phyloP scores from a whole-genome alignment of 2,888 invertebrate species.

The Corythucha ciliata region DNA sequence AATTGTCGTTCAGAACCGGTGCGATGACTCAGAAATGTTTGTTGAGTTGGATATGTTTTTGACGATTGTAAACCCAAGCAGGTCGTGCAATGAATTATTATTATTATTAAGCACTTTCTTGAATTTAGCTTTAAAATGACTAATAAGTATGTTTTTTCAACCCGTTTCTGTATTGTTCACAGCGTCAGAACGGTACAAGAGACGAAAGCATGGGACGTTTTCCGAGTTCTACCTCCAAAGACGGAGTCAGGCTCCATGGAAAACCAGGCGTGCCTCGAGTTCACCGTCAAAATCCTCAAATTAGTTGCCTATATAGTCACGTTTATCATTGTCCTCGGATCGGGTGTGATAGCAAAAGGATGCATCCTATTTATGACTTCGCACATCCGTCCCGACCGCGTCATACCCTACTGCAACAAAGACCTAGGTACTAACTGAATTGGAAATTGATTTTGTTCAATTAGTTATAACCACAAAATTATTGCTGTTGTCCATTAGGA shows the following conservation, averaged over 20 bases:
- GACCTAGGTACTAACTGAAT: slow-evolving; percentile 56
- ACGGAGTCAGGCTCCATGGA: slow-evolving; percentile 82
- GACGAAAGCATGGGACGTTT: slow-evolving; percentile 95
- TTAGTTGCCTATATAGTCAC: slow-evolving; percentile 75
- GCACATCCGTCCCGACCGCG: slow-evolving; percentile 67
- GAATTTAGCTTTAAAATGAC: too few relatives aligned
- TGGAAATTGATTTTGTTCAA: neutral
- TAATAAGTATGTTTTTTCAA: too few relatives aligned
- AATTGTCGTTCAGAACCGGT: too few relatives aligned
- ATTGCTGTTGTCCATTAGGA: slow-evolving; percentile 48
- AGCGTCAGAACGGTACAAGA: slow-evolving; percentile 76
- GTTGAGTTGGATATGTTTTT: too few relatives aligned
- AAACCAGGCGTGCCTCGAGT: slow-evolving; percentile 74
- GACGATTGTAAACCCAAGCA: too few relatives aligned
- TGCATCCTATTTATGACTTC: slow-evolving; percentile 87
- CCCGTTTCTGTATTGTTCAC: too few relatives aligned
- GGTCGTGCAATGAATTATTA: too few relatives aligned
- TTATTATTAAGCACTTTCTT: too few relatives aligned
- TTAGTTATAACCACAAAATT: neutral
- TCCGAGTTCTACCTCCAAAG: slow-evolving; percentile 82
- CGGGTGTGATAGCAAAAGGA: slow-evolving; percentile 81
- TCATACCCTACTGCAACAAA: slow-evolving; percentile 71
- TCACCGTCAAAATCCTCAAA: slow-evolving; percentile 75
- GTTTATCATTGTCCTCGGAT: slow-evolving; percentile 72
- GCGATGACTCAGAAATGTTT: too few relatives aligned